A percentile compares a stretch with the other conserved stretches of the same genome.
phyloP scores from a whole-genome alignment of 1,140 invertebrate genomes.

The Arctopsyche grandis region DNA sequence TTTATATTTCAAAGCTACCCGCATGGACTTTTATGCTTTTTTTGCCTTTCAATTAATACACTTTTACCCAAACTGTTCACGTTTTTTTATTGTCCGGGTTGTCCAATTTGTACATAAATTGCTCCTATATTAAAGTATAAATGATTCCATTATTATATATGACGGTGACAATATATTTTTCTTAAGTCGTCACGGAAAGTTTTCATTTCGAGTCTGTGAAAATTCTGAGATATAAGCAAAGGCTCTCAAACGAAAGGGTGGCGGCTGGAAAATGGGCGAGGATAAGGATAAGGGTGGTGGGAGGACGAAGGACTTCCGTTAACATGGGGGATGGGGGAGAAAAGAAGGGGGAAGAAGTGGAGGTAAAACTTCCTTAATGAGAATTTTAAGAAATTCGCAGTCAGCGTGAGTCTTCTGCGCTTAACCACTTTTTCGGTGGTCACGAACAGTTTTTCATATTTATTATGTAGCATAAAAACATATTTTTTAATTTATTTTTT shows the following conservation, averaged over 20 bases:
- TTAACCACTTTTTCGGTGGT: constrained; percentile 42
- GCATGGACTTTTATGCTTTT: constrained; percentile 32
- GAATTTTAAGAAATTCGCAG: constrained; percentile 56
- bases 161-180: background rate
- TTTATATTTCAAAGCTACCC: constrained; percentile 40
- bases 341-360: constrained; percentile 1
- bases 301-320: constrained; percentile 36
- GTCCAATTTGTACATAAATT: background rate
- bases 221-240: constrained; percentile 38
- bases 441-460: constrained; percentile 25
- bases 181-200: constrained; percentile 24
- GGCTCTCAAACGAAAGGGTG: constrained; percentile 36
- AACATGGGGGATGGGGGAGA: background rate
- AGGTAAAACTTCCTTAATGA: constrained; percentile 54
- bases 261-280: constrained; percentile 26
- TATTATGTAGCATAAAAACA: background rate
- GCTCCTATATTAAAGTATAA: no score
- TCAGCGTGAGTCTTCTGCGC: constrained; percentile 46
- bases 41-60: constrained; percentile 4
- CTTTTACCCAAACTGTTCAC: constrained; percentile 1
- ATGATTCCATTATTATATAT: background rate
- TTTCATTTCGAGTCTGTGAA: constrained; percentile 8
- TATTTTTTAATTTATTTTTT: background rate
- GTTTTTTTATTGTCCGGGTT: no score
- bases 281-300: constrained; percentile 19